Percentiles rank a stretch among this genome's conserved stretches.
Evolutionary conservation across 1,140 invertebrate genomes (phyloP).

Genomic region (Papilio aristodemus): DNA sequence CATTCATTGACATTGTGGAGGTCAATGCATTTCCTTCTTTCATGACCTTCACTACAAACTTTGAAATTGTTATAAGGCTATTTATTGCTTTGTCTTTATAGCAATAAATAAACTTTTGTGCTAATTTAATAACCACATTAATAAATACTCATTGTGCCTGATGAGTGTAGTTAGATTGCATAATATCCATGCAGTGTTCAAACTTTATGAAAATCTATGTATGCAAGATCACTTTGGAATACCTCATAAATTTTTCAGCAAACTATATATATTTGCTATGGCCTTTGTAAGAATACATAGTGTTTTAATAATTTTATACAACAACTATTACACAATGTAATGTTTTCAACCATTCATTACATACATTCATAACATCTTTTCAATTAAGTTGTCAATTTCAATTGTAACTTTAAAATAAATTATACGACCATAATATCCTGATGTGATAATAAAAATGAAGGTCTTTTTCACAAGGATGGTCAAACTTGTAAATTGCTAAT

Average conservation of each 20-base stretch:
- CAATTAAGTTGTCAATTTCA: too few relatives aligned
- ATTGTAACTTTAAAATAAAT: conserved; percentile 14
- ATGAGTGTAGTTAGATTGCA: not conserved
- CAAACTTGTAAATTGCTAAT: not conserved
- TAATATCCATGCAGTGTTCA: too few relatives aligned
- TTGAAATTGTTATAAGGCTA: too few relatives aligned
- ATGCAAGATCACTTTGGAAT: not conserved
- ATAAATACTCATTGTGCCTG: not conserved
- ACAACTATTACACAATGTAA: too few relatives aligned
- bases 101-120: too few relatives aligned
- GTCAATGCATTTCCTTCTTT: conserved; percentile 18
- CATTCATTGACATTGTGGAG: conserved; percentile 11
- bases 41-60: conserved; percentile 2
- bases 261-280: not conserved
- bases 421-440: not conserved
- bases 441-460: conserved; percentile 18
- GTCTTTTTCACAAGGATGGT: not conserved
- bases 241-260: not conserved
- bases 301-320: too few relatives aligned
- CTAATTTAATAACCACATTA: too few relatives aligned
- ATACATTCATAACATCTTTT: too few relatives aligned
- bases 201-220: not conserved
- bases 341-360: too few relatives aligned
- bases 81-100: too few relatives aligned
- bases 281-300: too few relatives aligned